phyloP scores from a whole-genome alignment of 1,140 invertebrate genomes.

The Drosophila suzukii region DNA sequence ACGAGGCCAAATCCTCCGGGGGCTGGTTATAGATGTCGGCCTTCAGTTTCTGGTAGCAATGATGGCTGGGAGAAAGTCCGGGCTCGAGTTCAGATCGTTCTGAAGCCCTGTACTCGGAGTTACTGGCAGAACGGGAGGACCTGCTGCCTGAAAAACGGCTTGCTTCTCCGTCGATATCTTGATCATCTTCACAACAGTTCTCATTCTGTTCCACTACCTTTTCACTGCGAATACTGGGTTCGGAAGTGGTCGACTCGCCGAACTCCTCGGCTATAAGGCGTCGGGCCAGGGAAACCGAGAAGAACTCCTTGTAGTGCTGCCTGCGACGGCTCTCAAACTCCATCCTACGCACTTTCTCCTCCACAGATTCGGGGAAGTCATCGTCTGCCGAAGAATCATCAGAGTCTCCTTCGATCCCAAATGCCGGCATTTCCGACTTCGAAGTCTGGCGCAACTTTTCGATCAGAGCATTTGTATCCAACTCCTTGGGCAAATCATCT shows the following conservation, averaged over 20 bases:
- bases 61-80: constrained; percentile 39
- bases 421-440: constrained; percentile 49
- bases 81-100: constrained; percentile 28
- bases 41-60: constrained; percentile 51
- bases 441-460: constrained; percentile 86
- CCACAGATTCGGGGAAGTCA: constrained; percentile 60
- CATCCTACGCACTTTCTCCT: constrained; percentile 56
- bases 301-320: constrained; percentile 62
- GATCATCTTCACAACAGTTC: not conserved
- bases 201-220: fast-evolving
- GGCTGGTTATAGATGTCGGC: constrained; percentile 5
- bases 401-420: constrained; percentile 64
- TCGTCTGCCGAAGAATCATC: constrained; percentile 68
- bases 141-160: not conserved
- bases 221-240: not conserved
- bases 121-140: not conserved
- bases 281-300: constrained; percentile 54
- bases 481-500: constrained; percentile 87
- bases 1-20: not conserved
- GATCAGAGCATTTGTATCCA: constrained; percentile 90
- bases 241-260: constrained; percentile 8
- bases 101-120: too few relatives aligned
- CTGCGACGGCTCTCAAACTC: constrained; percentile 66
- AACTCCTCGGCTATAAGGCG: constrained; percentile 62
- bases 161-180: fast-evolving